Base-by-base conservation (phyloP, 2,113 vertebrate genomes). In the Thamnaconus septentrionalis region DNA sequence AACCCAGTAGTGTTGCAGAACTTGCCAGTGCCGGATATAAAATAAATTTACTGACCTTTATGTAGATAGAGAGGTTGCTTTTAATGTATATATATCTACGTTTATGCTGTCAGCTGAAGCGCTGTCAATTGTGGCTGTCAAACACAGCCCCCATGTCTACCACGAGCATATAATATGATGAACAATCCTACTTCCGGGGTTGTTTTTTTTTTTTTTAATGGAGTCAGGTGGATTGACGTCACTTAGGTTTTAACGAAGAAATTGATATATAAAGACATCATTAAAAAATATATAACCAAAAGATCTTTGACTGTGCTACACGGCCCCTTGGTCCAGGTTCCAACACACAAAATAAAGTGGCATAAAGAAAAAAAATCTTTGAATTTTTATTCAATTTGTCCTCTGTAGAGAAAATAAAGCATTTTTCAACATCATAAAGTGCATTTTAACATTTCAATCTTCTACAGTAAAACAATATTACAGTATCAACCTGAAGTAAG, bases 71-170 rank as follows among this genome's bases (percentile, higher is more conserved):
- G 18, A 31, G 46, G 8, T 31, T 9, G 39, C 81, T 41, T 75
- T 58, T 6, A 12, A n/a, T 52, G 0, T 56, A 42, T 49, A 31
- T 18, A 18, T 61, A 43, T 12, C 56, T 31, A 31, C 49, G 0
- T 61, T 58, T 3, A 8, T 9, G n/a, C 58, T 51, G 62, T 53
- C 59, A 56, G 64, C 63, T 43, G 66, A 47, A n/a, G 58, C 6
- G 71, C 79, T 74, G 78, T 91, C 82, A 90, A 77, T 81, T 41
- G n/a, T 7, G 56, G 57, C 76, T 69, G 73, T 47, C 8, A 60
- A 57, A 71, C 70, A 71, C 70, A 86, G 80, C 69, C 86, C 81
- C 84, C 90, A 91, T 91, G 79, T 82, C 87, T 87, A 67, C 64
- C 71, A 78, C 56, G 8, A 55, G 76, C 64, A 76, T 54, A 70